phyloP scores from a whole-genome alignment of 2,113 vertebrate species.

The Vidua macroura region DNA sequence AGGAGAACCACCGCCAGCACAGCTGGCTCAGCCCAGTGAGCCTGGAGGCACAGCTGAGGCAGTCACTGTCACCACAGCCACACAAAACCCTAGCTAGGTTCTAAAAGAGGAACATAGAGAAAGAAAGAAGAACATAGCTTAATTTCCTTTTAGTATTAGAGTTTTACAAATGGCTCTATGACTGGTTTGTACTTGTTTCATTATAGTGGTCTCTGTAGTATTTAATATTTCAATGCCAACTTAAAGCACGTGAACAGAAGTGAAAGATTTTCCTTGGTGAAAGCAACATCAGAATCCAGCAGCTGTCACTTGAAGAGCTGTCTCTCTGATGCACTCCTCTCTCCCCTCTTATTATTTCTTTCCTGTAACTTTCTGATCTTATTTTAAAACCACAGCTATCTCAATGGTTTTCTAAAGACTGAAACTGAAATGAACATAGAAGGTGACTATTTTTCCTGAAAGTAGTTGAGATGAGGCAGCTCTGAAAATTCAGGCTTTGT shows the following conservation, averaged over 20 bases:
- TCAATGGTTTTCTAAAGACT: background rate
- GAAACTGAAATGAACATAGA: background rate
- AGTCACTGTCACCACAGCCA: background rate
- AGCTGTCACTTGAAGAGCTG: background rate
- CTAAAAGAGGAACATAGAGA: background rate
- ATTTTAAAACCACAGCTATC: background rate
- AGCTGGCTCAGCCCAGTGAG: background rate
- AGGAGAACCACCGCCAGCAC: background rate
- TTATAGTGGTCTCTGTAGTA: background rate
- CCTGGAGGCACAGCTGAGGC: background rate
- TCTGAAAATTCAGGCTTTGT: background rate
- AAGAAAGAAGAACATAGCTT: background rate
- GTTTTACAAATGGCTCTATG: background rate
- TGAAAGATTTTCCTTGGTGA: background rate
- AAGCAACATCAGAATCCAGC: background rate
- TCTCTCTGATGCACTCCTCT: background rate
- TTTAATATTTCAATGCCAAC: background rate
- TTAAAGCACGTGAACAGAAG: background rate
- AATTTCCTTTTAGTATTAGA: background rate
- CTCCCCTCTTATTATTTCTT: background rate
- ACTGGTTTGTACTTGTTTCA: background rate
- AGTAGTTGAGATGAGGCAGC: background rate
- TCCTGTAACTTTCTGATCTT: background rate
- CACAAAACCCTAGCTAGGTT: background rate
- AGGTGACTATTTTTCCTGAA: background rate